phyloP scores from a whole-genome alignment of 2,797 vertebrate species.

The Garrulus glandarius region DNA sequence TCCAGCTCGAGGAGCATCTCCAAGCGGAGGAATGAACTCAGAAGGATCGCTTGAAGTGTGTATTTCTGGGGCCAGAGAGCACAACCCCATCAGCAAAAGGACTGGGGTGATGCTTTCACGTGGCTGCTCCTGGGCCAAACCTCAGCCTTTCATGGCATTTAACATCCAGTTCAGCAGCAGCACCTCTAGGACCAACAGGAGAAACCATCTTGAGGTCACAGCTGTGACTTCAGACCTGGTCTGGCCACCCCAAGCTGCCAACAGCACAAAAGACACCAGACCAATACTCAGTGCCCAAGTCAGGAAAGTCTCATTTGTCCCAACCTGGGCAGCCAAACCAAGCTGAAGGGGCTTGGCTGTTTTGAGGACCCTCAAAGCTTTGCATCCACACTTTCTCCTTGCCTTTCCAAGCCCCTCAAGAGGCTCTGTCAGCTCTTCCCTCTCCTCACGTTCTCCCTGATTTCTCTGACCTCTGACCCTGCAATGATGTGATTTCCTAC shows the following conservation, averaged over 20 bases:
- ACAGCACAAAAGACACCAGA: not conserved
- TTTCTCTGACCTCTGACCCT: conserved; percentile 4
- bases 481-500: conserved; percentile 17
- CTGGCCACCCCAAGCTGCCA: not conserved
- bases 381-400: rapidly evolving
- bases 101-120: rapidly evolving
- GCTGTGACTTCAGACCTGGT: not conserved
- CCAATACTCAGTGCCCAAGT: not conserved
- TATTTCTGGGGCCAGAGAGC: not conserved
- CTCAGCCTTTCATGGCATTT: not conserved
- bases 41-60: rapidly evolving
- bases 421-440: not conserved
- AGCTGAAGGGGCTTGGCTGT: not conserved
- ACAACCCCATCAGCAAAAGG: rapidly evolving
- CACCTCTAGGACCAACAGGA: not conserved
- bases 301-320: not conserved
- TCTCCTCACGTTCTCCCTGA: rapidly evolving
- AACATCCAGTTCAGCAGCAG: not conserved
- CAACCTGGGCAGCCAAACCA: not conserved
- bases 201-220: not conserved
- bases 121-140: not conserved
- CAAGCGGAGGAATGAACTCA: not conserved
- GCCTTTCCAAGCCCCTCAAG: not conserved
- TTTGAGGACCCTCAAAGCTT: not conserved
- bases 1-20: not conserved